Conservation (phyloP, 1,140 invertebrate genomes). For the Formica exsecta region DNA sequence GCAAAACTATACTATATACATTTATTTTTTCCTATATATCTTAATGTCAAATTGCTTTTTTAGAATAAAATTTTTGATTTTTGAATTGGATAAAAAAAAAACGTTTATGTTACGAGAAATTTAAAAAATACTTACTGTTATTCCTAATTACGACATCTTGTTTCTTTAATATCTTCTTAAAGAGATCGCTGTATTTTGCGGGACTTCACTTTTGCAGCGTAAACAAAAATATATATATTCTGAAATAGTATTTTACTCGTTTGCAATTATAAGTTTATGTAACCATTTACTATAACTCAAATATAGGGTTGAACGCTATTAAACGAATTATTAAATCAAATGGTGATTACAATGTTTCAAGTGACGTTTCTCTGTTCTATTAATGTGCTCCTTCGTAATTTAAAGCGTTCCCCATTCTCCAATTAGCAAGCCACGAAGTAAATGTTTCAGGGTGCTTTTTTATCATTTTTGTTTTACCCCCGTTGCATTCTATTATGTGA, state of each 20-base stretch:
- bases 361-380: conserved; percentile 8
- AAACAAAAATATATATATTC: conserved; percentile 2
- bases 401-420: background rate
- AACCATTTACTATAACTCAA: conserved; percentile 55
- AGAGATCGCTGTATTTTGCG: conserved; percentile 4
- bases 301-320: conserved; percentile 62
- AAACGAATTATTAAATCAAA: conserved; percentile 68
- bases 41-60: background rate
- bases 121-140: background rate
- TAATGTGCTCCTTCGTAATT: conserved; percentile 14
- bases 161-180: conserved; percentile 26
- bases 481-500: background rate
- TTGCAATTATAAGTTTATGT: conserved; percentile 41
- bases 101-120: background rate
- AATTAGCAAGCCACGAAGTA: background rate
- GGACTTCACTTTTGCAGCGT: conserved; percentile 21
- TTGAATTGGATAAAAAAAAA: background rate
- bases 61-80: conserved; percentile 4
- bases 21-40: background rate
- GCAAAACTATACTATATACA: conserved; percentile 14
- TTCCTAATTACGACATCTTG: background rate
- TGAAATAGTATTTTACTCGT: conserved; percentile 73
- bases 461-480: background rate
- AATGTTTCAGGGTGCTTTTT: background rate
- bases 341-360: conserved; percentile 42